Evolutionary conservation across 2,888 invertebrate genomes (phyloP).

Genomic region (Timandra comae): DNA sequence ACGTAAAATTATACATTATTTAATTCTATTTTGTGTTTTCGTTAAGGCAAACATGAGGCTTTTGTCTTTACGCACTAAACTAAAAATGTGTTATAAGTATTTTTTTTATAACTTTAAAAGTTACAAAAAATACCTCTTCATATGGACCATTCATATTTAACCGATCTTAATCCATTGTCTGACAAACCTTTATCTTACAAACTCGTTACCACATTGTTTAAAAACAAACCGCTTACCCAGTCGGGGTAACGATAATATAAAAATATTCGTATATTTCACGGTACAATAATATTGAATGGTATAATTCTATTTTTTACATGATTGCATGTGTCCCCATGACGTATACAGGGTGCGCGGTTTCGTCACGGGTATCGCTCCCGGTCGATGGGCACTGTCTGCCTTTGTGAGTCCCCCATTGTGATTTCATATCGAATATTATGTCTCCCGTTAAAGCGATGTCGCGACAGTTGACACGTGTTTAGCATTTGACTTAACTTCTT

Average conservation of each 20-base stretch:
- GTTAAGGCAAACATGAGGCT: no score
- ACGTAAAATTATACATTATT: no score
- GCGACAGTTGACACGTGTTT: slow-evolving; percentile 70
- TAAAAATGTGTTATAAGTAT: no score
- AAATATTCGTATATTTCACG: slow-evolving; percentile 59
- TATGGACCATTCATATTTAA: no score
- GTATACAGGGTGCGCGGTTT: slow-evolving; percentile 53
- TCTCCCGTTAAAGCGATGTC: slow-evolving; percentile 58
- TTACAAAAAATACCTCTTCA: no score
- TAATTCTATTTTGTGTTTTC: no score
- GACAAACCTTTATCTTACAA: no score
- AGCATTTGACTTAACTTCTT: slow-evolving; percentile 62
- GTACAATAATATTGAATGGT: slow-evolving; percentile 44
- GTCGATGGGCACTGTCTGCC: slow-evolving; percentile 32
- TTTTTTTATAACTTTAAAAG: no score
- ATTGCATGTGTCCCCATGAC: slow-evolving; percentile 41
- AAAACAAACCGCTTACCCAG: slow-evolving; percentile 1
- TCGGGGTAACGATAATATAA: slow-evolving; percentile 32
- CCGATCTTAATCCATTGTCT: no score
- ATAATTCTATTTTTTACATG: slow-evolving; percentile 65
- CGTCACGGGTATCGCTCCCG: slow-evolving; percentile 52
- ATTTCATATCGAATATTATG: slow-evolving; percentile 60
- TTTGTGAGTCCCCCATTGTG: slow-evolving; percentile 36
- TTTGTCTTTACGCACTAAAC: no score
- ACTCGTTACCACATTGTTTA: background rate